Base-by-base conservation (phyloP, 1,140 invertebrate species). In the Paraescarpia echinospica region DNA sequence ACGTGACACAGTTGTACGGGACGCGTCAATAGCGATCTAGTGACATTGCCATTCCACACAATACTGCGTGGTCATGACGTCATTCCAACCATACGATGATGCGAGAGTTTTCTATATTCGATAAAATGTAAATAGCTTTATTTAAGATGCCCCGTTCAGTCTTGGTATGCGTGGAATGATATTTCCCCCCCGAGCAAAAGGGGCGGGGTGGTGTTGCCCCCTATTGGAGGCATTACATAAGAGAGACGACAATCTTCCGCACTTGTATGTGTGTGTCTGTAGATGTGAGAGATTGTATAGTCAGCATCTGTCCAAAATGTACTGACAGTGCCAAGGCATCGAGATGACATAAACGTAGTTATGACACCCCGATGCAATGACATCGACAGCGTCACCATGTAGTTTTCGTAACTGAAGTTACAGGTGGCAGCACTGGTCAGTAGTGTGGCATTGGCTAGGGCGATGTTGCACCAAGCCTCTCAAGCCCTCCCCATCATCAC, bases 51-150 rank as follows among this genome's bases (percentile, higher is more conserved):
- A 77, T 77, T 77, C 59, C 59, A 6, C 59, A 77, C 59, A 77
- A 77, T 77, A n/a, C n/a, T n/a, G 27, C 59, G 59, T 77, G 59
- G 59, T 77, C 59, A 18, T 14, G 59, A 27, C 12, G 59, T 77
- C 59, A 77, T 77, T 77, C 59, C 59, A 77, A 77, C 59, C 59
- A 77, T 31, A 31, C 22, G 27, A 77, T 77, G 59, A 77, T 18
- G 22, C 59, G 8, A 77, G 59, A 77, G 59, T 77, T 77, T 77
- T 77, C 59, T 77, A 77, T 77, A 77, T 77, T 77, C 59, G 59
- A 77, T 77, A 77, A 77, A 77, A 77, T 77, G 59, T 77, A 77
- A 77, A 77, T 77, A 77, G 59, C 12, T 77, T 77, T 77, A 77
- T 77, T 77, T 77, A 77, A 77, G 59, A 77, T 77, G 59, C 59